Base-by-base conservation (phyloP, 2,113 vertebrate genomes). In the Arizona elegans region DNA sequence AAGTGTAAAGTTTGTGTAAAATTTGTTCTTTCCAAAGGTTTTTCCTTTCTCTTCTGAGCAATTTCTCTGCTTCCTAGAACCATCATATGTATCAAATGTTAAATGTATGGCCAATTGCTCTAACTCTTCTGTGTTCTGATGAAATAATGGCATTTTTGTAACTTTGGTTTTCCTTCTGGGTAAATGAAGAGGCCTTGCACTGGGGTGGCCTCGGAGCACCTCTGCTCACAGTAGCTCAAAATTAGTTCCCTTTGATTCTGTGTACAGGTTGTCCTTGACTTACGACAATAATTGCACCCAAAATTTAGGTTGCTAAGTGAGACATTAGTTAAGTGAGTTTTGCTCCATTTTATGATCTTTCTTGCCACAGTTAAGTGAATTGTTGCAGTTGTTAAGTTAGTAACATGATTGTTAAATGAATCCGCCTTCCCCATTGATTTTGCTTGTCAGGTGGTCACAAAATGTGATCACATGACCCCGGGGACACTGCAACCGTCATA, bases 71-170 rank as follows among this genome's bases (percentile, higher is more conserved):
- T 53, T 92, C 65, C 88, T 88, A 87, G 55, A 38, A 92, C 56
- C 90, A 90, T 90, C 58, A 5, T 86, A 85, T 59, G 52, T 54
- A 56, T 92, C 47, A 86, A 54, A 90, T 75, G 93, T 91, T 86
- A 87, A 53, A 55, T 0, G 0, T 38, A 91, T 89, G 0, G 0
- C n/a, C 91, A 90, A 88, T 93, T 33, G 12, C 65, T 3, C 91
- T 38, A 0, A 50, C 5, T 86, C 0, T 62, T 89, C 86, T 5
- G 88, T 65, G 23, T 95, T 92, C 55, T 29, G 52, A 87, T 91
- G 1, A 85, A 86, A 90, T 54, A 96, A 87, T 93, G 15, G 92
- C 87, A 59, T 87, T 58, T 52, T 54, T 62, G 15, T 29, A 58
- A 85, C 19, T 43, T 65, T 86, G 75, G 33, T 55, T 53, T 29